These are phyloP conservation scores for Rhagophthalmus giganteus DNA, from an alignment of 2,888 invertebrate species.

Conservation along the genomic window DNA sequence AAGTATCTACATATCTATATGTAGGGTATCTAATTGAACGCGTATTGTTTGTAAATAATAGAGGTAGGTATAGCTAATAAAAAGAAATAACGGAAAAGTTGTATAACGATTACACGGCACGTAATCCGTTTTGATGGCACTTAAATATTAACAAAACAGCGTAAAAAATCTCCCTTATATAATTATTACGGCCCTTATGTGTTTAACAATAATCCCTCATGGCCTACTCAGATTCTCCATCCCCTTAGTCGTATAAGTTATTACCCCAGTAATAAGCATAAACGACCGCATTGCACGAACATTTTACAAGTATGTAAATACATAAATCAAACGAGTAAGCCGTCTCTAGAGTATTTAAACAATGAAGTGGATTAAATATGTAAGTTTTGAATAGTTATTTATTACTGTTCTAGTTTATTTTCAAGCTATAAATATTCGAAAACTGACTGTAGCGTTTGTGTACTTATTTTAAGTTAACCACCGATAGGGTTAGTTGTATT, in stretches of 20 bases:
- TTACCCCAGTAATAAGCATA: slow-evolving; percentile 29
- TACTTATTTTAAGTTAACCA: background rate
- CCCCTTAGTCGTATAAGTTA: slow-evolving; percentile 23
- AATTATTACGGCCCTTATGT: slow-evolving; percentile 24
- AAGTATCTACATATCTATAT: no score
- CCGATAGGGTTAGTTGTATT: background rate
- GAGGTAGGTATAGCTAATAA: no score
- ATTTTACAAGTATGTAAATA: slow-evolving; percentile 39
- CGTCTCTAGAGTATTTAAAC: slow-evolving; percentile 32
- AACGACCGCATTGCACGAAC: slow-evolving; percentile 28
- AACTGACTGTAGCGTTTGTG: slow-evolving; percentile 2
- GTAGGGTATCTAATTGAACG: no score
- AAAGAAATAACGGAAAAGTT: slow-evolving; percentile 20
- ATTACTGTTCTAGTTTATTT: slow-evolving; percentile 33
- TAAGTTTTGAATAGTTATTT: slow-evolving; percentile 31
- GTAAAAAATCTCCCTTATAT: slow-evolving; percentile 27
- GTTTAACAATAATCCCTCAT: slow-evolving; percentile 36
- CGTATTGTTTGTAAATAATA: no score
- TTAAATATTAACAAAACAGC: slow-evolving; percentile 14
- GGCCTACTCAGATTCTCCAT: slow-evolving; percentile 19
- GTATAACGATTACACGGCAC: slow-evolving; percentile 28
- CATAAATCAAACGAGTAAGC: slow-evolving; percentile 35
- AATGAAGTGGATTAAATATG: slow-evolving; percentile 31
- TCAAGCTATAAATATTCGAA: slow-evolving; percentile 27
- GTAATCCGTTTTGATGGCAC: slow-evolving; percentile 11